Evolutionary conservation across 35 echinoderm and acorn worm species (phyloP), one percentile per base, ranked within the genome.

Genomic region (Strongylocentrotus purpuratus): DNA sequence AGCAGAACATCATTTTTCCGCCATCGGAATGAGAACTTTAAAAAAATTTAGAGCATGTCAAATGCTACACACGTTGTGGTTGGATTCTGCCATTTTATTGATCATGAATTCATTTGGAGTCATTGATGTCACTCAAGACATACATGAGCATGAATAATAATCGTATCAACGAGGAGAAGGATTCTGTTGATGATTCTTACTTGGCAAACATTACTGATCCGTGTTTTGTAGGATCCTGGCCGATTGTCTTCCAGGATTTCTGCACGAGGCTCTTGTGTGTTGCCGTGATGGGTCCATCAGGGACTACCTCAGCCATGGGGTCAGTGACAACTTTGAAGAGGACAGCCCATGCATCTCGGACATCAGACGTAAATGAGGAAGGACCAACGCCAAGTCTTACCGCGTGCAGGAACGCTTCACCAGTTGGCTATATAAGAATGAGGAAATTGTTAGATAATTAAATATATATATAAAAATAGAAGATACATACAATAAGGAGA

Each of bases 151-250:
- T 55, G 50, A 2, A 55, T 55, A 55, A 55, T 10, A 55, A 55
- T 55, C 50, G 50, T 9, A 12, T 12, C 50, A 55, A 55, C 50
- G 10, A 15, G 7, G 50, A 55, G 10, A 0, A 1, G 10, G 50
- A 78, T 22, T 78, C 0, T n/a, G 65, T 5, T 17, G 33, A 93
- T 2, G 28, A 32, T 8, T 31, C 50, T 96, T 91, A 96, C 96
- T 94, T 96, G 86, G 87, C 94, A 95, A 96, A 96, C 20, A 96
- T 32, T 28, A 89, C 87, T 22, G 94, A 86, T 55, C 96, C 96
- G 45, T 88, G 94, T 89, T 60, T 59, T 46, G 14, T 31, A 61
- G 90, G 58, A 78, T 96, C 94, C 31, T 61, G 88, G 33, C 55
- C 85, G 33, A 96, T 58, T 33, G 94, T 65, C 58, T 46, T 47